Evolutionary conservation across 2,888 invertebrate species (phyloP), one percentile per base, ranked within the genome.

Genomic region (Coronaproctus castanopsis): DNA sequence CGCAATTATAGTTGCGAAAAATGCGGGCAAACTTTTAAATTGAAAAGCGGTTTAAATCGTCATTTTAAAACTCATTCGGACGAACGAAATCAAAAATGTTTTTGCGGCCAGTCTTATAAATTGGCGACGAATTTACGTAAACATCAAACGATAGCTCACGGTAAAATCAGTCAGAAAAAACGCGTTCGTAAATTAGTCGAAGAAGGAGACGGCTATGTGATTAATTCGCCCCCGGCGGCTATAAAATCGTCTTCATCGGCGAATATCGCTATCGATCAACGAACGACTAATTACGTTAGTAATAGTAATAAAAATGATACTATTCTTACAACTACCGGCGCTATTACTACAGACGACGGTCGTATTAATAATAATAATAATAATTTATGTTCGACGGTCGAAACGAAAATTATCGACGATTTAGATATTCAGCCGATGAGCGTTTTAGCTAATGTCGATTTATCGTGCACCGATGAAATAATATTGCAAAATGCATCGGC

Each of bases 31-130:
- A 20, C 57, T 10, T 61, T 61, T 22, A 61, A 61, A 21, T 23
- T 61, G 21, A 78, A 78, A 68, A 72, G 72, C 14, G 82, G 82
- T 67, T 71, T 83, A 10, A 71, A 72, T 3, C 75, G 75, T 54
- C 83, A 84, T 70, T 69, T 79, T 36, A 68, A 67, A 20, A 76
- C 73, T 0, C 79, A 78, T 67, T 66, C 68, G 57, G 62, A 52
- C 24, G 62, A 55, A 52, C 63, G 60, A 57, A 62, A 51, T 52
- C 58, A 57, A 70, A 60, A 70, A 66, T 36, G 36, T 14, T 57
- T 57, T 55, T 61, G 61, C 58, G 61, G 57, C 14, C 61, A 61
- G 24, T 21, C 55, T 18, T 61, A 57, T 23, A 61, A 61, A 24
- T 57, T 61, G 48, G 50, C 53, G 2, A 55, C 61, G 48, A 61